Evolutionary conservation across 2,888 invertebrate species (phyloP).

Genomic region (Macaria notata): DNA sequence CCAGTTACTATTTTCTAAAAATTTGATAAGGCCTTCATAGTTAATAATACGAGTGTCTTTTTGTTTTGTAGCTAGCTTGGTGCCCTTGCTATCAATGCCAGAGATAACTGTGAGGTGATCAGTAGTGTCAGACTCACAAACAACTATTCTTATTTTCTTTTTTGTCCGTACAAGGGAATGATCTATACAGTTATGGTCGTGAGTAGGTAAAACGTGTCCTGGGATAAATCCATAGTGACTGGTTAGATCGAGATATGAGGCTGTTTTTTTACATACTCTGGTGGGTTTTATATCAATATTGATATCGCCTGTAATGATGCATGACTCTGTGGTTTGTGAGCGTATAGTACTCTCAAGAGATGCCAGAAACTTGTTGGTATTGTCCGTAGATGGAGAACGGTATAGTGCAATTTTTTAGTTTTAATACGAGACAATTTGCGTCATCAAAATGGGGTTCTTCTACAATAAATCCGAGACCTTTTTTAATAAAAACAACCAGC

Average conservation of each 20-base stretch:
- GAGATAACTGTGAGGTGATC: background rate
- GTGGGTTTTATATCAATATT: background rate
- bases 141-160: background rate
- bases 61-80: background rate
- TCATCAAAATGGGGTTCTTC: background rate
- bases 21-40: background rate
- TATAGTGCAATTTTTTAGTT: background rate
- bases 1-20: background rate
- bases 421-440: background rate
- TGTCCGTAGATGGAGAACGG: background rate
- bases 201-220: background rate
- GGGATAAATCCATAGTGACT: background rate
- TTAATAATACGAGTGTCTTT: background rate
- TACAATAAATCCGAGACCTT: background rate
- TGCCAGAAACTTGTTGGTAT: background rate
- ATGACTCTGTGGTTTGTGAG: background rate
- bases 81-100: background rate
- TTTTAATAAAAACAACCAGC: background rate
- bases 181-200: background rate
- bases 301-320: background rate
- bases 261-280: background rate
- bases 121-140: background rate
- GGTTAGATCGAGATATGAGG: background rate
- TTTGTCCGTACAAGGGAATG: background rate
- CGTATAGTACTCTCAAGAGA: background rate